Conservation (phyloP, 2,888 invertebrate species). For the Plagodis dolabraria region DNA sequence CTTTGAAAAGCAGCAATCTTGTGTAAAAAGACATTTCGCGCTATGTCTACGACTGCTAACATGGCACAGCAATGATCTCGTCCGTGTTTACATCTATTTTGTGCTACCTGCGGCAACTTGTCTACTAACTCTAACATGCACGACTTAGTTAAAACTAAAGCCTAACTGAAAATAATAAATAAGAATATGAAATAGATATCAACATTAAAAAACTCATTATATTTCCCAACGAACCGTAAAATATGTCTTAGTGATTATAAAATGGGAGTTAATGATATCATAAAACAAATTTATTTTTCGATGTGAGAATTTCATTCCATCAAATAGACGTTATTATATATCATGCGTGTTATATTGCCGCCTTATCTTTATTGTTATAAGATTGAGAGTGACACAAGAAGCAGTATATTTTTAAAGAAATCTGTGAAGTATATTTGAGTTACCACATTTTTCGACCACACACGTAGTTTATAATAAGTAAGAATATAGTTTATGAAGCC, state of each 20-base stretch:
- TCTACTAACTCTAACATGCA: no score
- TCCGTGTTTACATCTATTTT: no score
- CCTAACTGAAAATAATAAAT: background rate
- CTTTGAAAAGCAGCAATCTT: no score
- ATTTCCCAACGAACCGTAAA: constrained; percentile 42
- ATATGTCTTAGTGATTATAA: constrained; percentile 51
- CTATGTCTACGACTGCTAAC: no score
- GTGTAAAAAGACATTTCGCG: no score
- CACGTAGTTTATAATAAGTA: no score
- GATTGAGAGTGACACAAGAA: constrained; percentile 34
- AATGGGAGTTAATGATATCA: constrained; percentile 55
- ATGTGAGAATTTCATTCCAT: constrained; percentile 42
- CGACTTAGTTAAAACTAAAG: background rate
- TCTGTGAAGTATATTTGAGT: constrained; percentile 41
- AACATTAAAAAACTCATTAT: constrained; percentile 24
- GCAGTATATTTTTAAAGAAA: constrained; percentile 36
- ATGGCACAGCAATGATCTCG: no score
- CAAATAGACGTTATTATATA: constrained; percentile 41
- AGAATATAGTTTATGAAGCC: no score
- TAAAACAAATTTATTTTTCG: constrained; percentile 53
- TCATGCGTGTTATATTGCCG: constrained; percentile 30
- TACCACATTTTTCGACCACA: constrained; percentile 46
- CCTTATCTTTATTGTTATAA: constrained; percentile 34
- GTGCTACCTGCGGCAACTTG: no score
- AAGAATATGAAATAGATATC: constrained; percentile 6